These are phyloP conservation scores for Micromussa lordhowensis DNA, from an alignment of 92 coral and sea anemone species.

Conservation along the genomic window DNA sequence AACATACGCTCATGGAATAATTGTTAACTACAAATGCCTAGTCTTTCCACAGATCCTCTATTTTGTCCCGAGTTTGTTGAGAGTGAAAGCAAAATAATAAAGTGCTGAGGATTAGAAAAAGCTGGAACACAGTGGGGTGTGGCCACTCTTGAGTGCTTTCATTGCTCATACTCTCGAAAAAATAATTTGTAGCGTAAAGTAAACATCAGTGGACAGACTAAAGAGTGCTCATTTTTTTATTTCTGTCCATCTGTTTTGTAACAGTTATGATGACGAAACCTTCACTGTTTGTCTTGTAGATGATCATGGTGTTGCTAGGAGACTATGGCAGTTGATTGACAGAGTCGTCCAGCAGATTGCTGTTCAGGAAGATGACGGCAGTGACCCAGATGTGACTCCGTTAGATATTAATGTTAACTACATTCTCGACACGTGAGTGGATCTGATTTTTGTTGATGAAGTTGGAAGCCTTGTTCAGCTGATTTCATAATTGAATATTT, in stretches of 20 bases:
- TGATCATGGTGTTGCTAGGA: constrained; percentile 89
- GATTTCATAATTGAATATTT: not conserved
- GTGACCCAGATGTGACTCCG: constrained; percentile 96
- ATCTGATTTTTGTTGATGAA: not conserved
- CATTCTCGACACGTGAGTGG: constrained; percentile 92
- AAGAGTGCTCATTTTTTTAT: no score
- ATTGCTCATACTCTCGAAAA: no score
- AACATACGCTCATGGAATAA: no score
- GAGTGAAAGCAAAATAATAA: no score
- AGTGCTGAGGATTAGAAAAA: no score
- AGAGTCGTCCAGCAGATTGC: constrained; percentile 93
- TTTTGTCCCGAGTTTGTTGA: no score
- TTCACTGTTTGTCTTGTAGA: constrained; percentile 54
- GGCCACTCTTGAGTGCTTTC: no score
- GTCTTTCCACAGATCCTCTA: no score
- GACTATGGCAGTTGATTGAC: constrained; percentile 97
- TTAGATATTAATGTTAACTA: constrained; percentile 92
- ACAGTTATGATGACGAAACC: not conserved
- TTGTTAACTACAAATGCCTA: no score
- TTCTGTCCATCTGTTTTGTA: not conserved
- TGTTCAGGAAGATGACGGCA: constrained; percentile 94
- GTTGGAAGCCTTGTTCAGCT: not conserved
- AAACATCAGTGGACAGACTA: no score
- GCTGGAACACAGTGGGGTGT: no score
- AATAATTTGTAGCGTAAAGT: no score